A percentile compares a stretch with the other conserved stretches of the same genome.
These are phyloP conservation scores for Leptarthrus brevirostris DNA, from an alignment of 2,888 invertebrate species.

Conservation along the genomic window DNA sequence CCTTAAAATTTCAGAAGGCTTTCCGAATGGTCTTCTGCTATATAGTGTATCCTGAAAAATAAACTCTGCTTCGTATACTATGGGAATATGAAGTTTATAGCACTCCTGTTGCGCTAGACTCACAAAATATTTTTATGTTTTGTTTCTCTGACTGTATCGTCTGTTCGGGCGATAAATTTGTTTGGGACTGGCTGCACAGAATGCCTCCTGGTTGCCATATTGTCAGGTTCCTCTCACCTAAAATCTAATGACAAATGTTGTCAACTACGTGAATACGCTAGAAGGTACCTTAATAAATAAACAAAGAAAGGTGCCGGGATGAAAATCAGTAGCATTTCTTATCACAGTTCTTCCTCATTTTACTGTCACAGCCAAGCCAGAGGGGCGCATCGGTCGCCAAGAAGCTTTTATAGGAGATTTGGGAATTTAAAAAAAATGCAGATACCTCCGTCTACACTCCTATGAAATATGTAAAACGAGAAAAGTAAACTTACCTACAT, in stretches of 20 bases:
- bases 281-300: background rate
- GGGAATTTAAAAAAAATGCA: conserved; percentile 30
- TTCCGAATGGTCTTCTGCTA: conserved; percentile 1
- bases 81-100: conserved; percentile 45
- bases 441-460: background rate
- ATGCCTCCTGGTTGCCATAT: conserved; percentile 18
- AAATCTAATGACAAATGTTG: conserved; percentile 44
- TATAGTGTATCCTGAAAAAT: conserved; percentile 13
- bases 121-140: conserved; percentile 44
- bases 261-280: background rate
- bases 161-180: conserved; percentile 23
- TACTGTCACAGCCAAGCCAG: conserved; percentile 1
- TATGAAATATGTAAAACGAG: background rate
- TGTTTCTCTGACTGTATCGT: conserved; percentile 9
- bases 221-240: conserved; percentile 36
- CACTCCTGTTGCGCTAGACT: conserved; percentile 44
- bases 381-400: background rate
- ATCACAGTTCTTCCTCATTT: conserved; percentile 16
- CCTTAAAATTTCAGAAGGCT: conserved; percentile 43
- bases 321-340: background rate
- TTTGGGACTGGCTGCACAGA: conserved; percentile 15
- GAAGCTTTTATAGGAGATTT: conserved; percentile 6
- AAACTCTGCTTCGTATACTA: conserved; percentile 14
- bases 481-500: background rate
- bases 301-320: background rate